Percentiles rank a stretch among this genome's conserved stretches.
These are phyloP conservation scores for Tokudaia tokunoshimensis DNA, from an alignment of 2,797 vertebrate species.

Conservation along the genomic window DNA sequence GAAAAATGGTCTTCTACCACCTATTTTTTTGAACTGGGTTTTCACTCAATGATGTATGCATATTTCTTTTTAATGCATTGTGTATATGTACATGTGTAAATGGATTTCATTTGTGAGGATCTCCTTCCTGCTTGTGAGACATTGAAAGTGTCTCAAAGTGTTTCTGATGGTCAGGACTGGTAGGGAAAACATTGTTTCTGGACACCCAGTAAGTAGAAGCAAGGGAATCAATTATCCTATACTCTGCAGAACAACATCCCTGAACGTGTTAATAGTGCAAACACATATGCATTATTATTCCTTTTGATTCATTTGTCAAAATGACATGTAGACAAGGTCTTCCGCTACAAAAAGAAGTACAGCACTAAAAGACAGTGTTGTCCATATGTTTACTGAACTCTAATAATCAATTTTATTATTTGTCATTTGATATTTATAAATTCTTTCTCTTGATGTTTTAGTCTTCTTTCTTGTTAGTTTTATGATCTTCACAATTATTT, in stretches of 20 bases:
- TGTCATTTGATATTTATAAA: neutral
- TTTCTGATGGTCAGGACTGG: neutral
- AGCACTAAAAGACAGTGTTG: neutral
- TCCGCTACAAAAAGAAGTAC: neutral
- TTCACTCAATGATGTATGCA: neutral
- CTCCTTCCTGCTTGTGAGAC: neutral
- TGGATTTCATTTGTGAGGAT: neutral
- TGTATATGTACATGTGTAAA: fast-evolving
- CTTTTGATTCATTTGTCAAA: neutral
- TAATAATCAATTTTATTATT: neutral
- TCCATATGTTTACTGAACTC: neutral
- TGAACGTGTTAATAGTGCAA: neutral
- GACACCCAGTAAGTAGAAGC: neutral
- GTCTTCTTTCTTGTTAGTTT: neutral
- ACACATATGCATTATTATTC: neutral
- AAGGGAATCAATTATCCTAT: neutral
- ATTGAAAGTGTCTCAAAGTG: neutral
- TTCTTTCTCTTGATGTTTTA: neutral
- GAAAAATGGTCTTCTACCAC: neutral
- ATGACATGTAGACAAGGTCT: neutral
- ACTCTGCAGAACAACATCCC: neutral
- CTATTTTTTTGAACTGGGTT: neutral
- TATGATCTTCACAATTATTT: slow-evolving; percentile 18
- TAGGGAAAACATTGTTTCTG: neutral
- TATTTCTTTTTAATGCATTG: neutral